Base-by-base conservation (phyloP, 64 coral and sea anemone species). In the Cladopsammia gracilis region DNA sequence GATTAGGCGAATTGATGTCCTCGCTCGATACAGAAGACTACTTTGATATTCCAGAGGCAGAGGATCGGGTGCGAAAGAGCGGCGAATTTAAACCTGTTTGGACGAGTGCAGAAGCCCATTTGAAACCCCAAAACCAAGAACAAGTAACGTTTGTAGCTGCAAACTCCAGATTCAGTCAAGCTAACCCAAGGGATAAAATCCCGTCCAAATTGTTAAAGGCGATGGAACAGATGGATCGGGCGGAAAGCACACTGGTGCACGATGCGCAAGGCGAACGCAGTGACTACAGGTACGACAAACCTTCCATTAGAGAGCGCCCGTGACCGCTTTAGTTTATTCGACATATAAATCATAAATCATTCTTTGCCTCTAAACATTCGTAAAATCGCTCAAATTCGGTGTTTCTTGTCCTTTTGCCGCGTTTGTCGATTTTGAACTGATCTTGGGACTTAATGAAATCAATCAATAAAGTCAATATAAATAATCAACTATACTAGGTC, bases 51-150 rank as follows among this genome's bases (percentile, higher is more conserved):
- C 72, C 72, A 56, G 53, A 34, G 6, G 69, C 24, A 25, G 69
- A 50, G 6, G 18, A 45, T 45, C 18, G 15, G 20, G 14, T 14
- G 26, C 4, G 16, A 5, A 8, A 50, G 48, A 14, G 72, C 72
- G 18, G 16, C 14, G 44, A 75, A 49, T 18, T 16, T 49, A 75
- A 75, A 75, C 72, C 72, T 20, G 14, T n/a, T 5, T 75, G 72
- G 72, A 75, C 43, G 18, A 75, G 72, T 75, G 72, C 72, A 49
- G 72, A 75, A 4, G 72, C 72, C 16, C 72, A 75, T 75, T 75
- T 75, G 45, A 75, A 20, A 13, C 72, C 72, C 6, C 72, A 15
- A 50, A 43, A 19, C 26, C 44, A 75, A 45, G 18, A 50, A 2
- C 43, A 75, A 20, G 44, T 75, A 20, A 1, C 10, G 46, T 49